Evolutionary conservation across 53 echinoderm and acorn worm species (phyloP).

Genomic region (Temnopleurus reevesii): DNA sequence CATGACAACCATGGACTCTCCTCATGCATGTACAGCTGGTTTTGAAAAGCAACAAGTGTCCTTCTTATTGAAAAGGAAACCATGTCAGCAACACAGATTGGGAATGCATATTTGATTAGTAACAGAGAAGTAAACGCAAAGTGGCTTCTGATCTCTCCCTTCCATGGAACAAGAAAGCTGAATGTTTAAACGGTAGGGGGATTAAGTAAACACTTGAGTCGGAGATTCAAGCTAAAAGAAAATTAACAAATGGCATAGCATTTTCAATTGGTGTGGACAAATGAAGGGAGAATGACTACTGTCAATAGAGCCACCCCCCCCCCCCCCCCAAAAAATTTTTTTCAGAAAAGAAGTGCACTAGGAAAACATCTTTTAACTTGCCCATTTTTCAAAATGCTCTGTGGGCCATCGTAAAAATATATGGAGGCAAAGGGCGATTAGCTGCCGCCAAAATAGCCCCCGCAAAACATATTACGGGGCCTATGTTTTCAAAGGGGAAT

Average conservation of each 20-base stretch:
- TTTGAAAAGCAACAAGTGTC: neutral
- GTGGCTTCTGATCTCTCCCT: neutral
- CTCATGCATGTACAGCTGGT: slow-evolving; percentile 29
- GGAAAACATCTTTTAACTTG: too few species aligned
- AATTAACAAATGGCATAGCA: neutral
- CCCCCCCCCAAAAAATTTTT: too few species aligned
- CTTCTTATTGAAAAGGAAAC: slow-evolving; percentile 15
- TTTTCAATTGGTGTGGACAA: too few species aligned
- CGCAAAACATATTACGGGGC: too few species aligned
- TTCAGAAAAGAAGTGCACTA: too few species aligned
- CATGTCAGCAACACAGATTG: neutral
- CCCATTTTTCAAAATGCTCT: too few species aligned
- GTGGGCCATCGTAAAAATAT: too few species aligned
- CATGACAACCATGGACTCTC: slow-evolving; percentile 1
- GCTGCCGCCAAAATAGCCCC: too few species aligned
- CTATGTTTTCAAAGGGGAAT: too few species aligned
- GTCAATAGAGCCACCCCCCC: too few species aligned
- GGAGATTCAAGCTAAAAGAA: neutral
- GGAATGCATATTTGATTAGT: neutral
- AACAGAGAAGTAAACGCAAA: neutral
- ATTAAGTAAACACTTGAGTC: slow-evolving; percentile 10
- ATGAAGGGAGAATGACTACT: too few species aligned
- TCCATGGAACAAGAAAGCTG: neutral
- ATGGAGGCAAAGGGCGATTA: too few species aligned
- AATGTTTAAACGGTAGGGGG: neutral